Percentiles rank a stretch among this genome's conserved stretches.
Evolutionary conservation across 2,888 invertebrate genomes (phyloP).

Genomic region (Luperina nickerlii): DNA sequence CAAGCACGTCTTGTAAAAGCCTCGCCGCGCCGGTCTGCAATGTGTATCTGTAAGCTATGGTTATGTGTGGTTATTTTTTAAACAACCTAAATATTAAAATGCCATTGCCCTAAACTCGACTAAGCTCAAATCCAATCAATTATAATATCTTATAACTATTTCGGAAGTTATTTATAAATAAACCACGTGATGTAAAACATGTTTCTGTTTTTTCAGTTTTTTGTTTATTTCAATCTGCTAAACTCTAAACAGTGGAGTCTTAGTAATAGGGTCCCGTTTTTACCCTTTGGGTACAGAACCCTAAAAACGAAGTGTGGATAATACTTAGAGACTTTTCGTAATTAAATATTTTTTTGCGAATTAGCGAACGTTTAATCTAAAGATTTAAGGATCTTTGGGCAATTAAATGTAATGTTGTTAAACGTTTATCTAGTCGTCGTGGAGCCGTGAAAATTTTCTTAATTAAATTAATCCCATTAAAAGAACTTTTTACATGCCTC

Average conservation of each 20-base stretch:
- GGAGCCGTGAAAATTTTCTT: slow-evolving; percentile 38
- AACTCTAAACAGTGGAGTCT: background rate
- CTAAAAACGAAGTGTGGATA: background rate
- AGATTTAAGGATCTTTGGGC: slow-evolving; percentile 35
- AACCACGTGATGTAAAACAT: background rate
- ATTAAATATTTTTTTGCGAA: slow-evolving; percentile 28
- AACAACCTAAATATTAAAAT: background rate
- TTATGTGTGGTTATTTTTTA: background rate
- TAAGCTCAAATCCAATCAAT: background rate
- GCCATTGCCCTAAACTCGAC: background rate
- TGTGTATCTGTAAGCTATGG: background rate
- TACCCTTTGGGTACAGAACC: too few relatives aligned
- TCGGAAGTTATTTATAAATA: too few relatives aligned
- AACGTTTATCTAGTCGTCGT: slow-evolving; percentile 38
- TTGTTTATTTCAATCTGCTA: background rate
- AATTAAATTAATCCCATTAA: slow-evolving; percentile 48
- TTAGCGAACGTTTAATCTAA: slow-evolving; percentile 14
- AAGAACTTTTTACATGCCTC: slow-evolving; percentile 17
- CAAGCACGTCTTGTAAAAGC: background rate
- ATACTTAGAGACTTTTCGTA: background rate
- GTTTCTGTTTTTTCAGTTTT: background rate
- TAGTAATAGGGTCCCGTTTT: too few relatives aligned
- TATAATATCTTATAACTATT: background rate
- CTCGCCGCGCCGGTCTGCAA: background rate
- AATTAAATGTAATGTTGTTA: slow-evolving; percentile 46